Percentiles rank a stretch among this genome's conserved stretches.
These are phyloP conservation scores for Drosophila anomalata DNA, from an alignment of 2,888 invertebrate genomes.

Conservation along the genomic window DNA sequence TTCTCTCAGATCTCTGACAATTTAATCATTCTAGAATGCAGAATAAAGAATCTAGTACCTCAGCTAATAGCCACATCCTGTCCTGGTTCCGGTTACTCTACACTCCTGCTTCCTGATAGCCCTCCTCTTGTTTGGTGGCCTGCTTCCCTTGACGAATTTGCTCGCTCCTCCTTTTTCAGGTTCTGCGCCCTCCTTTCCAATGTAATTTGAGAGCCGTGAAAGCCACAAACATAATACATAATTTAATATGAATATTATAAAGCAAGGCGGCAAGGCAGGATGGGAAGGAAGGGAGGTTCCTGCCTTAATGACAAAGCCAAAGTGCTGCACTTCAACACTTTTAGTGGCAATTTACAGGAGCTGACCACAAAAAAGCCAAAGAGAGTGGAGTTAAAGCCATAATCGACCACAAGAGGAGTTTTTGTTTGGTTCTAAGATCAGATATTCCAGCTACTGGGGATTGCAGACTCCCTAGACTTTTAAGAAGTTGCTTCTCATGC, in stretches of 20 bases:
- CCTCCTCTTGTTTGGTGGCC: neutral
- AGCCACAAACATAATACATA: constrained; percentile 72
- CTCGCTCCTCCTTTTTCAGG: neutral
- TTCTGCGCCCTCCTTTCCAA: constrained; percentile 6
- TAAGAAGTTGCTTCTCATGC: constrained; percentile 36
- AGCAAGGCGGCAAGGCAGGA: neutral
- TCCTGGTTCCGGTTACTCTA: neutral
- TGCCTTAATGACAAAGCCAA: constrained; percentile 66
- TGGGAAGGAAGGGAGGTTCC: constrained; percentile 2
- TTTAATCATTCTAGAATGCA: neutral
- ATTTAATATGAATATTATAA: constrained; percentile 76
- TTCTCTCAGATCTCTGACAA: neutral
- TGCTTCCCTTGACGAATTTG: neutral
- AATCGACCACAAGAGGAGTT: constrained; percentile 40
- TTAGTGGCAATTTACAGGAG: constrained; percentile 80
- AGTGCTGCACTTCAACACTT: constrained; percentile 77
- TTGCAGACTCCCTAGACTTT: neutral
- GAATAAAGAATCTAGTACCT: neutral
- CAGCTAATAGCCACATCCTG: constrained; percentile 15
- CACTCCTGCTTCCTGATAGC: neutral
- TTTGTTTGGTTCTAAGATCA: constrained; percentile 64
- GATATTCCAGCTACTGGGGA: neutral
- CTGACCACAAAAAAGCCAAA: constrained; percentile 69
- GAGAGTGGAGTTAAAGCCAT: constrained; percentile 8
- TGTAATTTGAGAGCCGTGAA: constrained; percentile 76